A percentile compares a stretch with the other conserved stretches of the same genome.
phyloP scores from a whole-genome alignment of 2,888 invertebrate species.

The Augochlorella aurata region DNA sequence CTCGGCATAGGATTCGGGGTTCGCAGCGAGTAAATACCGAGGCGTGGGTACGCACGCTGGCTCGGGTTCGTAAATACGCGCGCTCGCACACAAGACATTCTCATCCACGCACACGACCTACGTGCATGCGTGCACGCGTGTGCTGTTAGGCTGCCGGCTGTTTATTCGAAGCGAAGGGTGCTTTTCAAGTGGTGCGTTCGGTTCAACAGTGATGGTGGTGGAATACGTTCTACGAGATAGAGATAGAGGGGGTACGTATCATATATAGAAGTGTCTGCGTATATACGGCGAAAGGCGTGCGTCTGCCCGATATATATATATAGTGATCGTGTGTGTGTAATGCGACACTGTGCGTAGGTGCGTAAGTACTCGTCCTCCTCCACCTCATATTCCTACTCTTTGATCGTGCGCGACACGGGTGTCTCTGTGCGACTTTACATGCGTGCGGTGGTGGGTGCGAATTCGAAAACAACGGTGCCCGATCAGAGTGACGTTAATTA shows the following conservation, averaged over 20 bases:
- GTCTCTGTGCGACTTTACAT: constrained; percentile 66
- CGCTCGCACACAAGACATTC: constrained; percentile 35
- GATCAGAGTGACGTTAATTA: constrained; percentile 13
- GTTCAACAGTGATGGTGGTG: constrained; percentile 49
- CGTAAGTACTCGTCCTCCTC: constrained; percentile 31
- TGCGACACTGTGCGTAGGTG: constrained; percentile 39
- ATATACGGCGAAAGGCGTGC: constrained; percentile 9
- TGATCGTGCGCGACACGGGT: constrained; percentile 52
- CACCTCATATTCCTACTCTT: neutral
- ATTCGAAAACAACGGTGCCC: constrained; percentile 68
- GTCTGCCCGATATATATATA: constrained; percentile 16
- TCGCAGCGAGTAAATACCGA: constrained; percentile 23
- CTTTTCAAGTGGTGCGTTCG: constrained; percentile 48
- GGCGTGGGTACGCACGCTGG: constrained; percentile 34
- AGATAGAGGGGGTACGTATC: constrained; percentile 16
- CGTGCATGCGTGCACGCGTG: constrained; percentile 46
- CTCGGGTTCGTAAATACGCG: constrained; percentile 44
- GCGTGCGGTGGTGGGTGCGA: constrained; percentile 74
- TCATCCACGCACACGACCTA: constrained; percentile 49
- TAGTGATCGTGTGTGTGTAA: neutral
- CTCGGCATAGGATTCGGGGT: neutral
- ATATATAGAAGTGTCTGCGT: neutral
- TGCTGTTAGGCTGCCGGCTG: constrained; percentile 40
- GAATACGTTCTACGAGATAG: constrained; percentile 15
- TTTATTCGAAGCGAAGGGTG: constrained; percentile 29